Conservation (phyloP, 2,113 vertebrate species). For the Egretta garzetta region DNA sequence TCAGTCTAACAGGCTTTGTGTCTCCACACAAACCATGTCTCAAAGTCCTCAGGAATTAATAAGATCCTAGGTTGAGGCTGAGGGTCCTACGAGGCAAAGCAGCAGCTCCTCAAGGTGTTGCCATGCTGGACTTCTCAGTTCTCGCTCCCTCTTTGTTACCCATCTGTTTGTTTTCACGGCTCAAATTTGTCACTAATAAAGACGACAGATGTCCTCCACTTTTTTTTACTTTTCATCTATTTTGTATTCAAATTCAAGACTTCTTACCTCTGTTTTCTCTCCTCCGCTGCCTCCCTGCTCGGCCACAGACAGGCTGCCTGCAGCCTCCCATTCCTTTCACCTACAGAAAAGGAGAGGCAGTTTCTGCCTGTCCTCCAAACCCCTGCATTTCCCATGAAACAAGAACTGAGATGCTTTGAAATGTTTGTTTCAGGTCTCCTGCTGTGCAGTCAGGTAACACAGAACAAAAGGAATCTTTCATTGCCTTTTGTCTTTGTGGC, state of each 20-base stretch:
- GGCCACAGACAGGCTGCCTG: not conserved
- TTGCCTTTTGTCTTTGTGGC: conserved; percentile 26
- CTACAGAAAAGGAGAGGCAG: not conserved
- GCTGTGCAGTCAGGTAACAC: conserved; percentile 14
- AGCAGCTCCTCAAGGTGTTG: not conserved
- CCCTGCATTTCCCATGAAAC: not conserved
- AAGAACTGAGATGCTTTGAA: not conserved
- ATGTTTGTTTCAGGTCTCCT: conserved; percentile 26
- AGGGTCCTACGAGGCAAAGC: not conserved
- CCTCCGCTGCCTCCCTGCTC: not conserved
- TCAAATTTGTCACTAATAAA: not conserved
- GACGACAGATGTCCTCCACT: not conserved
- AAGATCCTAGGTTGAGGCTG: not conserved
- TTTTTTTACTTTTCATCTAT: not conserved
- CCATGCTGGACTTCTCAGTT: not conserved
- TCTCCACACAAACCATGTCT: not conserved
- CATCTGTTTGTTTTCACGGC: not conserved
- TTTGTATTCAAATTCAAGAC: not conserved
- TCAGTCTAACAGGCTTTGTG: not conserved
- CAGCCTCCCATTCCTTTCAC: conserved; percentile 26
- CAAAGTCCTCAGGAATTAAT: not conserved
- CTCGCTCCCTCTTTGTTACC: not conserved
- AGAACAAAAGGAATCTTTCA: conserved; percentile 22
- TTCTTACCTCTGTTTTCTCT: not conserved
- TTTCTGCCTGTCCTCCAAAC: not conserved